phyloP scores from a whole-genome alignment of 2,113 vertebrate genomes.

The Oxyura jamaicensis region DNA sequence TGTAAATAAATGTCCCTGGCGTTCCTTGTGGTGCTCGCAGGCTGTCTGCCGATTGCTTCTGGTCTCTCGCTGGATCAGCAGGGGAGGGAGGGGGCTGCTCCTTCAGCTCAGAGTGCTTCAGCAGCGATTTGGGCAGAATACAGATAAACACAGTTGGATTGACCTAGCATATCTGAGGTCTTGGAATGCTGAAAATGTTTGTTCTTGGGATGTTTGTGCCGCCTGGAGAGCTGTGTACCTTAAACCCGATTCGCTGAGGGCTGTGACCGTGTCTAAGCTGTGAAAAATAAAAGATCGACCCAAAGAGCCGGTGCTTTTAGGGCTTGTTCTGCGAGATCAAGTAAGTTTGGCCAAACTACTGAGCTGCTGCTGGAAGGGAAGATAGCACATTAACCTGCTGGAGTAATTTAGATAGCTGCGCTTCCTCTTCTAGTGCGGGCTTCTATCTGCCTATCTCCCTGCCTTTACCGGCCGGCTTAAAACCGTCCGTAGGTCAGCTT shows the following conservation, averaged over 20 bases:
- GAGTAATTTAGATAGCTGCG: neutral
- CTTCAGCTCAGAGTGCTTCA: neutral
- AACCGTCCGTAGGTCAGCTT: neutral
- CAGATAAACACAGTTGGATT: slow-evolving; percentile 49
- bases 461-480: neutral
- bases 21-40: slow-evolving; percentile 38
- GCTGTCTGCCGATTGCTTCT: slow-evolving; percentile 35
- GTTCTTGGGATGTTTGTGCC: slow-evolving; percentile 57
- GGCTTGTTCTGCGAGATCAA: neutral
- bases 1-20: slow-evolving; percentile 42
- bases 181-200: slow-evolving; percentile 66
- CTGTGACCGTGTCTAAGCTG: neutral
- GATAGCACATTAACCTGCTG: neutral
- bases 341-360: neutral
- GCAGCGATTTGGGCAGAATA: neutral
- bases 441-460: neutral
- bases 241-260: neutral
- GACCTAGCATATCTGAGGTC: slow-evolving; percentile 27
- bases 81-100: slow-evolving; percentile 37
- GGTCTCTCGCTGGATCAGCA: slow-evolving; percentile 37
- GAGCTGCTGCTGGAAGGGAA: neutral
- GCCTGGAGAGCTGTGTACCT: slow-evolving; percentile 33
- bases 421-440: neutral
- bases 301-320: neutral
- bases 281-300: slow-evolving; percentile 27